These are phyloP conservation scores for Antrozous pallidus DNA, from an alignment of 2,797 vertebrate genomes.

Conservation along the genomic window DNA sequence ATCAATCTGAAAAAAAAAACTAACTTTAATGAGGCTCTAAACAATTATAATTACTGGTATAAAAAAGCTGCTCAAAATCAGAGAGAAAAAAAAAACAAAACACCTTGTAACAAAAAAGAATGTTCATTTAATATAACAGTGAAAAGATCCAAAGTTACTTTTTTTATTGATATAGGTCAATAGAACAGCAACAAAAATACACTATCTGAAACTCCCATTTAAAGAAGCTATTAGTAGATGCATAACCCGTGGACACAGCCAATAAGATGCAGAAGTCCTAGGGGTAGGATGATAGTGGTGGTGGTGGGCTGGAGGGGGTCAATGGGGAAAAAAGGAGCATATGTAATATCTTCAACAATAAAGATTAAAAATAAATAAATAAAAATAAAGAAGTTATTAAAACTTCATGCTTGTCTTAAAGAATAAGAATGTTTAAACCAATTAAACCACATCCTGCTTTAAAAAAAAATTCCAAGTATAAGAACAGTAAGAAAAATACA, in stretches of 20 bases:
- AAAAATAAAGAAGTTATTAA: neutral
- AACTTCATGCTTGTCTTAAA: neutral
- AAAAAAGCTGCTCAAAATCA: neutral
- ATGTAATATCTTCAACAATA: no score
- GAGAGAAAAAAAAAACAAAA: neutral
- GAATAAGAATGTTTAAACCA: neutral
- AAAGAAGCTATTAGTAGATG: neutral
- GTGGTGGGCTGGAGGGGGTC: no score
- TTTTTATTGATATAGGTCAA: neutral
- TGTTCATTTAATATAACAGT: neutral
- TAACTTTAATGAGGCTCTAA: neutral
- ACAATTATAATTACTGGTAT: neutral
- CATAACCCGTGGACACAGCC: no score
- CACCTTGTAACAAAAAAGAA: neutral
- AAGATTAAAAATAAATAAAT: no score
- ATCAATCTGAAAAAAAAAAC: neutral
- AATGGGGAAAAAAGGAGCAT: no score
- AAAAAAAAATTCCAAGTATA: neutral
- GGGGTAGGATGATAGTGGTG: no score
- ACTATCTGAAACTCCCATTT: conserved; percentile 7
- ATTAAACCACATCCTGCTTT: neutral
- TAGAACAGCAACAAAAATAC: conserved; percentile 1
- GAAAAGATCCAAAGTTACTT: neutral
- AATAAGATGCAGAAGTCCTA: no score
- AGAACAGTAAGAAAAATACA: conserved; percentile 31